Conservation (phyloP, 2,797 vertebrate species). For the Spea hammondii region DNA sequence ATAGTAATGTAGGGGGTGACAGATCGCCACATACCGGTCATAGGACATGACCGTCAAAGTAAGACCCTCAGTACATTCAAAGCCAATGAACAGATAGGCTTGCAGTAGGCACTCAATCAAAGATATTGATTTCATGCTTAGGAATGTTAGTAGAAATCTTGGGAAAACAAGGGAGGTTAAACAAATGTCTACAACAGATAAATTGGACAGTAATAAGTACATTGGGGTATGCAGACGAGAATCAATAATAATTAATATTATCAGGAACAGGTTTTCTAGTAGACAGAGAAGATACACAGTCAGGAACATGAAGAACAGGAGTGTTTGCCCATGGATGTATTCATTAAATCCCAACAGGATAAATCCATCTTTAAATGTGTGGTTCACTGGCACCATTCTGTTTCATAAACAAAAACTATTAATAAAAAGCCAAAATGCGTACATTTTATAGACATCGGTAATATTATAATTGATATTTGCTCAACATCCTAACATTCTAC, state of each 20-base stretch:
- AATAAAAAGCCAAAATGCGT: too few species aligned
- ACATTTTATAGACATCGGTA: too few species aligned
- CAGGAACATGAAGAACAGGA: conserved; percentile 4
- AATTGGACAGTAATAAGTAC: conserved; percentile 12
- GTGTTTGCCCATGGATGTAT: background rate
- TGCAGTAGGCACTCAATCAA: conserved; percentile 55
- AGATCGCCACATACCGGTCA: too few species aligned
- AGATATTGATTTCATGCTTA: conserved; percentile 45
- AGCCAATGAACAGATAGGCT: conserved; percentile 56
- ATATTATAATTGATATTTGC: too few species aligned
- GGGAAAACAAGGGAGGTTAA: conserved; percentile 53
- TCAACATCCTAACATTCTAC: too few species aligned
- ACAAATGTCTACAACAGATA: conserved; percentile 58
- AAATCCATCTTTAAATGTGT: background rate
- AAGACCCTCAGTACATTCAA: conserved; percentile 59
- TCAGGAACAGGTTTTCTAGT: conserved; percentile 31
- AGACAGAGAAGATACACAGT: conserved; percentile 49
- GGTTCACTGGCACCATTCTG: conserved; percentile 13
- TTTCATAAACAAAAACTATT: too few species aligned
- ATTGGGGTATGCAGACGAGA: conserved; percentile 5
- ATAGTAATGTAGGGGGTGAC: too few species aligned
- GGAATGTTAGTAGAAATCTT: conserved; percentile 31
- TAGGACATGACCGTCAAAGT: background rate
- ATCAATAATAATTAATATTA: background rate
- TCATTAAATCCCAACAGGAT: conserved; percentile 19